Evolutionary conservation across 2,113 vertebrate genomes (phyloP), one percentile per base, ranked within the genome.

Genomic region (Orcinus orca): DNA sequence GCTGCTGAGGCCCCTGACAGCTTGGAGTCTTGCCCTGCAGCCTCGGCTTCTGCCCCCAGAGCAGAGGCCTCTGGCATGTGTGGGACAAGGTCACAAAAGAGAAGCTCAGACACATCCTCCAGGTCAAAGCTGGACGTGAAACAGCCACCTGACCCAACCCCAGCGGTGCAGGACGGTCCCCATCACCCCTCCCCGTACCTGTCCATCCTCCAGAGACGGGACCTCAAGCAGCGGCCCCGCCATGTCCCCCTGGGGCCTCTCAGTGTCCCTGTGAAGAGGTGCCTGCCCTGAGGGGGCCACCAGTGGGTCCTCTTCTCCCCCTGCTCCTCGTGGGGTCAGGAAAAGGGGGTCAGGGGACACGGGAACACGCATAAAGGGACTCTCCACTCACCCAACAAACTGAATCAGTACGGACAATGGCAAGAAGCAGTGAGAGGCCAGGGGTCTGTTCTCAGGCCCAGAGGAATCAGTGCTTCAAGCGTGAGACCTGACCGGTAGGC

Each of bases 141-240:
- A 17, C 5, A 36, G 38, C 11, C 1, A 0, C 36, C 85, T 5
- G 41, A 65, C 8, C 15, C 21, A 29, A 62, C 36, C 1, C 18
- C 4, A 44, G 81, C 2, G 12, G 9, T 25, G 4, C 1, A 68
- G 10, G 63, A 38, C 0, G 5, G 47, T 9, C 53, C 53, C 15
- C 5, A 47, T 10, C 14, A 21, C 18, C 6, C 3, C 18, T 5
- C 17, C 26, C 8, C 14, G 6, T 2, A n/a, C 10, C 26, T 0
- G 2, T 9, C 33, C 44, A 38, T 36, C n/a, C 26, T 84, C n/a
- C 29, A 74, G 26, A 41, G 55, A 2, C 5, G 2, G 58, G 58
- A 67, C 25, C 53, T 58, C 38, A n/a, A 12, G 13, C 53, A 38
- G 29, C 0, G 14, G 53, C 17, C 1, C 4, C 0, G 0, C n/a